phyloP scores from a whole-genome alignment of 2,797 vertebrate genomes.

The Australoheros facetus region DNA sequence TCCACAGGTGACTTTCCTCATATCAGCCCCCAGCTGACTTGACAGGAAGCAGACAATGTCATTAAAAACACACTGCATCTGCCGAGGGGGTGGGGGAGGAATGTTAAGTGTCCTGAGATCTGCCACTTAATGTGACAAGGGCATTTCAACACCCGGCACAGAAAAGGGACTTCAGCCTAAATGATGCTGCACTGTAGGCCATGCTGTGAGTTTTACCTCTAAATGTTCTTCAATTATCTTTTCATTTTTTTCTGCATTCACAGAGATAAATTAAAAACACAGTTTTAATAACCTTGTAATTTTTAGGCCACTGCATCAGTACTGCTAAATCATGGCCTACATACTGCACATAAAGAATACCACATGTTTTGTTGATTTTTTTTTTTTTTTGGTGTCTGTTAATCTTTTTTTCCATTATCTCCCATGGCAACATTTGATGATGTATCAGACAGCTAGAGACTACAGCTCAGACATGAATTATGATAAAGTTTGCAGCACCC shows the following conservation, averaged over 20 bases:
- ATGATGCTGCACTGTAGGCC: slow-evolving; percentile 29
- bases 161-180: slow-evolving; percentile 35
- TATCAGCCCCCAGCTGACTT: slow-evolving; percentile 65
- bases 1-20: slow-evolving; percentile 71
- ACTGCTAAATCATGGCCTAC: neutral
- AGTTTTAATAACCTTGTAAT: slow-evolving; percentile 6
- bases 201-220: slow-evolving; percentile 52
- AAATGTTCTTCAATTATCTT: slow-evolving; percentile 49
- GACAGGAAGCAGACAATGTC: slow-evolving; percentile 73
- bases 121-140: slow-evolving; percentile 74
- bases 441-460: neutral
- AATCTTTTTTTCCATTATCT: neutral
- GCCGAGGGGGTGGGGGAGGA: slow-evolving; percentile 53
- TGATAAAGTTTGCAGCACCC: neutral
- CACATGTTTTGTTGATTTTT: neutral
- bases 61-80: slow-evolving; percentile 70
- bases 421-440: neutral
- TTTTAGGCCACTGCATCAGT: neutral
- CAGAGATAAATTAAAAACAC: slow-evolving; percentile 14
- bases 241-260: slow-evolving; percentile 1
- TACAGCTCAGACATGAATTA: neutral
- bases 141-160: slow-evolving; percentile 65
- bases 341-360: neutral
- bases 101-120: slow-evolving; percentile 70
- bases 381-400: neutral